phyloP scores from a whole-genome alignment of 2,113 vertebrate species.

The Anarhynchus alexandrinus region DNA sequence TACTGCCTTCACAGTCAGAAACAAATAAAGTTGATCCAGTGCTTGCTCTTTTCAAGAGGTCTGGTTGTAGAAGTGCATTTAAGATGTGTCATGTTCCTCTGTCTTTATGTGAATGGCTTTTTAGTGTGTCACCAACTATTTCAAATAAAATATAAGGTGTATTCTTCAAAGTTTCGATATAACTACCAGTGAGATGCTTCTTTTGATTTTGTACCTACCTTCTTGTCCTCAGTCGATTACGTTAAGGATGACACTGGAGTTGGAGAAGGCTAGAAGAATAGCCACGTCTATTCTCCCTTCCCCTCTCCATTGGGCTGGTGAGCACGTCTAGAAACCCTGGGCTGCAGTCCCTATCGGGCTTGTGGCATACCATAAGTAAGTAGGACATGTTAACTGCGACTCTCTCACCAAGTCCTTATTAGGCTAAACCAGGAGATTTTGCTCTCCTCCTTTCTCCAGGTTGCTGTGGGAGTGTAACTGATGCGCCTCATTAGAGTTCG shows the following conservation, averaged over 20 bases:
- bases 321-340: neutral
- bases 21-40: rapidly evolving
- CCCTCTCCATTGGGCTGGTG: neutral
- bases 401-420: slow-evolving; percentile 2
- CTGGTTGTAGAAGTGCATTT: neutral
- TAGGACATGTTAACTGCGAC: neutral
- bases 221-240: neutral
- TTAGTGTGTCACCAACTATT: neutral
- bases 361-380: neutral
- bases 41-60: neutral
- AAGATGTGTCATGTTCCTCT: neutral
- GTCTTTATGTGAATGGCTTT: neutral
- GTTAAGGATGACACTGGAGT: neutral
- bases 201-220: neutral
- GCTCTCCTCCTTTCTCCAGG: slow-evolving; percentile 28
- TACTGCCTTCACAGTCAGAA: neutral
- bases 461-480: slow-evolving; percentile 60
- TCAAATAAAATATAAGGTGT: neutral
- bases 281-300: neutral
- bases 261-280: neutral
- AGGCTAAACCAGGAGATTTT: slow-evolving; percentile 19
- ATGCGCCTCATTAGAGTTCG: slow-evolving; percentile 49
- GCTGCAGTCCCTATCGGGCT: neutral
- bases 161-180: neutral
- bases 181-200: neutral